Evolutionary conservation across 1,140 invertebrate genomes (phyloP).

Genomic region (Hydropsyche tenuis): DNA sequence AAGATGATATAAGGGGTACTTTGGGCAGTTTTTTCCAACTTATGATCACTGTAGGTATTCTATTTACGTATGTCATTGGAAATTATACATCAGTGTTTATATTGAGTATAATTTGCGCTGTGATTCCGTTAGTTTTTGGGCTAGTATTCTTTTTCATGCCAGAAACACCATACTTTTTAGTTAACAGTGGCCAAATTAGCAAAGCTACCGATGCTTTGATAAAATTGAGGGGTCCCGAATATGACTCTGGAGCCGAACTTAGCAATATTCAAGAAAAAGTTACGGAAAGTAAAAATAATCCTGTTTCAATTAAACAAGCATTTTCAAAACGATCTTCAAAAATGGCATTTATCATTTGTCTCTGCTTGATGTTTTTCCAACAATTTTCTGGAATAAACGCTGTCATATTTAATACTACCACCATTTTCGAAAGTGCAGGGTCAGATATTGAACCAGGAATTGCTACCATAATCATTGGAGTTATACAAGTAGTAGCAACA

Average conservation of each 20-base stretch:
- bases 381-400: conserved; percentile 87
- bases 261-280: conserved; percentile 68
- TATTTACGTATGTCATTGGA: conserved; percentile 72
- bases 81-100: conserved; percentile 65
- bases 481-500: conserved; percentile 77
- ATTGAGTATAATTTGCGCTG: conserved; percentile 71
- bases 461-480: conserved; percentile 77
- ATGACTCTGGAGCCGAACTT: conserved; percentile 68
- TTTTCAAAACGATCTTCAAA: conserved; percentile 67
- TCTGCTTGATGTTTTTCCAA: conserved; percentile 84
- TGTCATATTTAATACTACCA: conserved; percentile 79
- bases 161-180: conserved; percentile 72
- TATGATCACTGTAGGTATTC: conserved; percentile 76
- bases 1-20: conserved; percentile 78
- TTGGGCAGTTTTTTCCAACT: conserved; percentile 81
- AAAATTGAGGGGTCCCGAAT: conserved; percentile 70
- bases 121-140: conserved; percentile 72
- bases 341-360: conserved; percentile 75
- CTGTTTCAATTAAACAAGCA: conserved; percentile 63
- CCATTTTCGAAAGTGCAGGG: conserved; percentile 74
- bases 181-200: conserved; percentile 65
- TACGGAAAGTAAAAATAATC: conserved; percentile 61
- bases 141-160: conserved; percentile 78
- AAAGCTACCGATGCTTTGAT: conserved; percentile 68
- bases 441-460: conserved; percentile 63